phyloP scores from a whole-genome alignment of 92 coral and sea anemone species.

The Nematostella vectensis region DNA sequence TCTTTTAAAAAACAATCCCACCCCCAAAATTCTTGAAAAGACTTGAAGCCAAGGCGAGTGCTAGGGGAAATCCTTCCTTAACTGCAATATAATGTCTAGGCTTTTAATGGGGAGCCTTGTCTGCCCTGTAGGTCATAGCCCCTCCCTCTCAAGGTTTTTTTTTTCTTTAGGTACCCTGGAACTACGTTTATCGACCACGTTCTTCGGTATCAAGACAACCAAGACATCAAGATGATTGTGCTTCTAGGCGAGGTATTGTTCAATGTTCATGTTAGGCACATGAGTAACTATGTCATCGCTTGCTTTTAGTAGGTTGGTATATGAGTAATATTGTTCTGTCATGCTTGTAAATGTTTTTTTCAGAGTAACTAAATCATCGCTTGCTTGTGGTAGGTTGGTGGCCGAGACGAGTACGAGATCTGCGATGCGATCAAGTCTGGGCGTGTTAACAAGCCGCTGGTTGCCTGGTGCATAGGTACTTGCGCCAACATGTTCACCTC shows the following conservation, averaged over 20 bases:
- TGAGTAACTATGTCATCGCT: neutral
- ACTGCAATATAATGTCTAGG: too few species aligned
- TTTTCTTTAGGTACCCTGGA: constrained; percentile 76
- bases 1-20: too few species aligned
- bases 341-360: too few species aligned
- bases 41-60: too few species aligned
- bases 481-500: constrained; percentile 98
- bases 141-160: too few species aligned
- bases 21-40: too few species aligned
- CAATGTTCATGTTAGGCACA: too few species aligned
- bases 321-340: neutral
- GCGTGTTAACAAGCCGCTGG: constrained; percentile 72
- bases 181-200: constrained; percentile 83
- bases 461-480: constrained; percentile 97
- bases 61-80: too few species aligned
- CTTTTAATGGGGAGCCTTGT: too few species aligned
- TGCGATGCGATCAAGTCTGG: constrained; percentile 81
- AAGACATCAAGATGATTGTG: constrained; percentile 82
- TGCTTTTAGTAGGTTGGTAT: neutral
- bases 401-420: constrained; percentile 88
- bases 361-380: too few species aligned
- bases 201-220: constrained; percentile 88
- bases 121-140: too few species aligned
- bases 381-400: constrained; percentile 83
- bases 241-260: constrained; percentile 97